Base-by-base conservation (phyloP, 1,140 invertebrate genomes). In the Heliconius hermathena region DNA sequence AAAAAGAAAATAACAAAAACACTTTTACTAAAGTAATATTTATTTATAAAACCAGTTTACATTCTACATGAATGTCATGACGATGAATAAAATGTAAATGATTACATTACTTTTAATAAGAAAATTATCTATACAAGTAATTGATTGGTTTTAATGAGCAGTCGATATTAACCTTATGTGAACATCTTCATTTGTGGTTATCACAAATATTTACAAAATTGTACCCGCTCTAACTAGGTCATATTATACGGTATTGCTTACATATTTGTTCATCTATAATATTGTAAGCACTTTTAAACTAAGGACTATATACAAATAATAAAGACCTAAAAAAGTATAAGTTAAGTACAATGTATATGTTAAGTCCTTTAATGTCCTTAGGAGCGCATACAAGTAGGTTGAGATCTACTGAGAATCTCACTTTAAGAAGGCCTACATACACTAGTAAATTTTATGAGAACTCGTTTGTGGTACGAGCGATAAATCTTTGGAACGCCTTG, bases 41-140 rank as follows among this genome's bases (percentile, higher is more conserved):
- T 60, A 60, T 26, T 60, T 57, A 57, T 22, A 57, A 9, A 26
- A 60, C n/a, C 52, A 54, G 8, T 11, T 60, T n/a, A 22, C n/a
- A n/a, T n/a, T n/a, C n/a, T n/a, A n/a, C n/a, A 60, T 60, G 57
- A 60, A 26, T 22, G n/a, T 60, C n/a, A 22, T 60, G 57, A 60
- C 26, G 57, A 22, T 60, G 57, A 60, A 60, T 60, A 60, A 46
- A 46, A 60, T 46, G 41, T 46, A 26, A 60, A 60, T 60, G 57
- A 60, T n/a, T 60, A 60, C 41, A 46, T n/a, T 9, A 60, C n/a
- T 60, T 60, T 60, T 60, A 60, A 26, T 60, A 60, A 60, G n/a
- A 60, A 60, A 22, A 3, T 22, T 22, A 60, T 60, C n/a, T 26
- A 11, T 26, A 22, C n/a, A 60, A 60, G 57, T 11, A 46, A 46